Evolutionary conservation across 2,113 vertebrate genomes (phyloP), one percentile per base, ranked within the genome.

Genomic region (Gymnocephalus cernua): DNA sequence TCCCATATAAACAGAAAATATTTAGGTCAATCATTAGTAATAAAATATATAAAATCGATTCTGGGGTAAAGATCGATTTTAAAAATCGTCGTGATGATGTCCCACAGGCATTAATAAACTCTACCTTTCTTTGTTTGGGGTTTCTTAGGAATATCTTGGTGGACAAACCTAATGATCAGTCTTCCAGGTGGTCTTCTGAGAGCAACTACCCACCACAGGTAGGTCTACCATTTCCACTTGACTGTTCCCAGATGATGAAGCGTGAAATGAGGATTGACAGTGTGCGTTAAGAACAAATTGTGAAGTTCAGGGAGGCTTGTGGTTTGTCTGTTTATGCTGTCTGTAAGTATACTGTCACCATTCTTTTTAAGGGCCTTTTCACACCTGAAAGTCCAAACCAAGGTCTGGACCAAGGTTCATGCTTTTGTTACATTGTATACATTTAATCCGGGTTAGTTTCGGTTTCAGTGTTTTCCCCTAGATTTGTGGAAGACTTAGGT

Each of bases 181-280:
- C 98, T 87, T 99, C 98, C 82, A 95, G 98, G 79, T 99, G 98
- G 98, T 99, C 98, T 79, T 99, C 98, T 73, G 98, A 99, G 91
- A 99, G 98, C 93, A 99, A 99, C 93, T 99, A 99, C 64, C 98
- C 98, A 89, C 98, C 98, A 53, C 98, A 99, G 96, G 98, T 99
- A 86, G 72, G 79, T 66, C 2, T 1, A 0, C n/a, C 38, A 41
- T 15, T 4, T 19, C 23, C 12, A 32, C 14, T 1, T 41, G 16
- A 47, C 13, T 4, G 27, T 13, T 3, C 53, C 32, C 44, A 25
- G 11, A 12, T 32, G 11, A 12, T 32, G n/a, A 54, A 32, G 23
- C 25, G 3, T 5, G 14, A 66, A 48, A 27, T 23, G 10, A 32
- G 18, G 23, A 2, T 14, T 45, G 48, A 27, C 14, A 10, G 12